phyloP scores from a whole-genome alignment of 2,888 invertebrate genomes.

The Chironomus riparius region DNA sequence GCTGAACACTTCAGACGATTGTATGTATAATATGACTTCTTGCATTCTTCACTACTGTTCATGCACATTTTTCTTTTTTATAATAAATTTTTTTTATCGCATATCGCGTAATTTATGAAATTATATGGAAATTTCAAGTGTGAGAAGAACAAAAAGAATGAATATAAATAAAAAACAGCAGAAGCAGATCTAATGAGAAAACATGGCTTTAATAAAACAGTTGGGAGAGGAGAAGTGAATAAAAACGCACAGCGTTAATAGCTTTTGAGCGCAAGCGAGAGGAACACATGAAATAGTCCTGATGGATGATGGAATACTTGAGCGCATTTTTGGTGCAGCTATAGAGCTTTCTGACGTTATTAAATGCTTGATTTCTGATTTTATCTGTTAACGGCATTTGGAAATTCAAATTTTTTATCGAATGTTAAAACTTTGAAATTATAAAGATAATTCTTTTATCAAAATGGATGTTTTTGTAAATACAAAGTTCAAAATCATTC shows the following conservation, averaged over 20 bases:
- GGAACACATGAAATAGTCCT: too few relatives aligned
- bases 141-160: not conserved
- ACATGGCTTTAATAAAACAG: not conserved
- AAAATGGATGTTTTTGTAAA: not conserved
- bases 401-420: too few relatives aligned
- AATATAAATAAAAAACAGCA: not conserved
- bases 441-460: not conserved
- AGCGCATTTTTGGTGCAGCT: not conserved
- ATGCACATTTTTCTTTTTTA: not conserved
- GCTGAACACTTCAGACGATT: not conserved
- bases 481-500: too few relatives aligned
- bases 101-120: constrained; percentile 8
- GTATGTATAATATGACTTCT: not conserved
- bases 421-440: not conserved
- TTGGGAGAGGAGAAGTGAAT: not conserved
- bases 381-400: not conserved
- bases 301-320: not conserved
- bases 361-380: not conserved
- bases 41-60: not conserved
- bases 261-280: constrained; percentile 2
- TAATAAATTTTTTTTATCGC: not conserved
- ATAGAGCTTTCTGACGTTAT: not conserved
- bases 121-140: constrained; percentile 2
- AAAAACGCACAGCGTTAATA: constrained; percentile 17
- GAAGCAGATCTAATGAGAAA: not conserved